phyloP scores from a whole-genome alignment of 2,113 vertebrate species.

The Scalopus aquaticus region DNA sequence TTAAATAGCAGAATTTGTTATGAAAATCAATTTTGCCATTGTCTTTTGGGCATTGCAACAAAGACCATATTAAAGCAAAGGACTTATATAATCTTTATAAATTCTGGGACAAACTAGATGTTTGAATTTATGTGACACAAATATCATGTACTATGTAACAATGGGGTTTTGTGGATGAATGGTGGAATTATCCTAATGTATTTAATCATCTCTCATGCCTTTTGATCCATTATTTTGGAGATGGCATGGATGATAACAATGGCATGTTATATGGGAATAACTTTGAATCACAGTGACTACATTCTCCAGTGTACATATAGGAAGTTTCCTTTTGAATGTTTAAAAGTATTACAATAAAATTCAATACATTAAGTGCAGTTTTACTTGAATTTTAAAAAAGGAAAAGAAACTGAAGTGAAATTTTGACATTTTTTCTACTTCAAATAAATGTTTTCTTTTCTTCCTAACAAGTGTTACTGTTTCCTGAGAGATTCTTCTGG shows the following conservation, averaged over 20 bases:
- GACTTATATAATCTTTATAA: conserved; percentile 50
- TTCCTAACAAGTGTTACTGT: neutral
- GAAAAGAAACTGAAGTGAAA: neutral
- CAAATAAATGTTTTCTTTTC: neutral
- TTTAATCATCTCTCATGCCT: neutral
- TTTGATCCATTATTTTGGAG: neutral
- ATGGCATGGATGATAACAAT: neutral
- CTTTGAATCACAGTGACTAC: neutral
- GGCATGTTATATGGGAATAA: neutral
- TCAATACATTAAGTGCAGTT: neutral
- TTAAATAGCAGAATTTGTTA: conserved; percentile 13
- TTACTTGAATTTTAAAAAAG: neutral
- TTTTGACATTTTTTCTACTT: neutral
- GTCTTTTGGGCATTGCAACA: conserved; percentile 41
- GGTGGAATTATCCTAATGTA: neutral
- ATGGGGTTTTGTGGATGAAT: neutral
- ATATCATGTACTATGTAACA: neutral
- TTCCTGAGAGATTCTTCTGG: neutral
- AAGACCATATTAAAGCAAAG: conserved; percentile 29
- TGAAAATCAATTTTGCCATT: conserved; percentile 57
- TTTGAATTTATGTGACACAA: neutral
- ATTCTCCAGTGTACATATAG: neutral
- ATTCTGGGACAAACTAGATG: neutral
- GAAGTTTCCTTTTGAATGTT: neutral
- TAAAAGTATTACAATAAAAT: neutral